Conservation (phyloP, 1,140 invertebrate species). For the Palaemon carinicauda region DNA sequence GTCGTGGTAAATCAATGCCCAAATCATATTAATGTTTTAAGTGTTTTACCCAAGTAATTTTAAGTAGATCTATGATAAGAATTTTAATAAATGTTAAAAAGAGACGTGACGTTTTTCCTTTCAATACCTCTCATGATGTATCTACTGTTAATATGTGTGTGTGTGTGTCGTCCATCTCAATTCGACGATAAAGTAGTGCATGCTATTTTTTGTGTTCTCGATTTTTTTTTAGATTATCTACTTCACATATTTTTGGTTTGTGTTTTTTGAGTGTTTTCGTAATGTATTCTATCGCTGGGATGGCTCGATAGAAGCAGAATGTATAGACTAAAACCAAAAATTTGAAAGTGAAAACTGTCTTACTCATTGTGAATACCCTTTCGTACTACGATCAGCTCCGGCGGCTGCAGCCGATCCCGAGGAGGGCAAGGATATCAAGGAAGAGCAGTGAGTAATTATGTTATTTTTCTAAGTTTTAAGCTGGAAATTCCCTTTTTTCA, state of each 20-base stretch:
- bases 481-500: no score
- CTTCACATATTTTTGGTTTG: no score
- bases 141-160: constrained; percentile 14
- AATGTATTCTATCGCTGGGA: no score
- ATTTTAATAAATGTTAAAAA: constrained; percentile 57
- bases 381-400: constrained; percentile 29
- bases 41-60: constrained; percentile 53
- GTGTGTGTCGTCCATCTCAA: no score
- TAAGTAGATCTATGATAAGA: constrained; percentile 45
- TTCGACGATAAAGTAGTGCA: not conserved
- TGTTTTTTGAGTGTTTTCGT: no score
- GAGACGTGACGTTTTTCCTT: constrained; percentile 9
- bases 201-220: not conserved
- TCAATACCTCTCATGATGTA: constrained; percentile 44
- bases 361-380: constrained; percentile 5
- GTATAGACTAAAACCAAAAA: no score
- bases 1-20: constrained; percentile 34
- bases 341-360: not conserved
- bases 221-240: no score
- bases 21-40: constrained; percentile 31
- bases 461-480: not conserved
- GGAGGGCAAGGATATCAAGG: constrained; percentile 39
- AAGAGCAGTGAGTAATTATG: constrained; percentile 37
- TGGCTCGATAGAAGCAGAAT: no score
- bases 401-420: constrained; percentile 21